Percentiles rank a stretch among this genome's conserved stretches.
These are phyloP conservation scores for Aspidoscelis tigris DNA, from an alignment of 2,113 vertebrate species.

Conservation along the genomic window DNA sequence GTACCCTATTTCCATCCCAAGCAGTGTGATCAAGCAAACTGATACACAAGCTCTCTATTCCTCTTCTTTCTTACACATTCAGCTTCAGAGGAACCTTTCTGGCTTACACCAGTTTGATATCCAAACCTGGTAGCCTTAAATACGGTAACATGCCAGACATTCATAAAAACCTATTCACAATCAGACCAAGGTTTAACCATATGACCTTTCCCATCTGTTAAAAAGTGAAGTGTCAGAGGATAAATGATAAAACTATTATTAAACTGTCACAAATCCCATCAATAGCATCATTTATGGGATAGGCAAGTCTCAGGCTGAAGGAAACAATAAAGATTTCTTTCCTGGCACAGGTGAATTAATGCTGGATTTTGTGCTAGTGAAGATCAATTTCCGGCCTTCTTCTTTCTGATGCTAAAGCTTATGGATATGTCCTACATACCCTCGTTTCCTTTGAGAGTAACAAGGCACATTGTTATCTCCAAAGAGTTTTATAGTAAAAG, in stretches of 20 bases:
- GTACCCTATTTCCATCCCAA: background rate
- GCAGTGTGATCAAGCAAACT: too few relatives aligned
- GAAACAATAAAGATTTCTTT: constrained; percentile 54
- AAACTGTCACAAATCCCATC: constrained; percentile 13
- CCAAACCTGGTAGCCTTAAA: background rate
- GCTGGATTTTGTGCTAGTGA: background rate
- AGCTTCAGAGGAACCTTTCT: background rate
- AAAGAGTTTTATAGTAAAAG: constrained; percentile 9
- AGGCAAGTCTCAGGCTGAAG: background rate
- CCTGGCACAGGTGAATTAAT: constrained; percentile 27
- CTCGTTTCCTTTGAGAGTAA: constrained; percentile 40
- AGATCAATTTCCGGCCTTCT: constrained; percentile 34
- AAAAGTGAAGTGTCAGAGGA: constrained; percentile 18
- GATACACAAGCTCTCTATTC: too few relatives aligned
- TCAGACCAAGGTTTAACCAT: constrained; percentile 6
- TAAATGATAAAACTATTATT: background rate
- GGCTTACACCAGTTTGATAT: background rate
- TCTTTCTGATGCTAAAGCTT: constrained; percentile 17
- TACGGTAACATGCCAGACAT: background rate
- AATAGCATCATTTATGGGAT: constrained; percentile 2
- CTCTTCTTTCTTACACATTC: background rate
- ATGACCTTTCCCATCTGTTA: constrained; percentile 12
- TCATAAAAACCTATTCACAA: background rate
- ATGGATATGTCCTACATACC: constrained; percentile 21
- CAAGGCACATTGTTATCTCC: constrained; percentile 22